Percentiles rank a stretch among this genome's conserved stretches.
Evolutionary conservation across 2,888 invertebrate species (phyloP).

Genomic region (Rhimphoctona megacephalus): DNA sequence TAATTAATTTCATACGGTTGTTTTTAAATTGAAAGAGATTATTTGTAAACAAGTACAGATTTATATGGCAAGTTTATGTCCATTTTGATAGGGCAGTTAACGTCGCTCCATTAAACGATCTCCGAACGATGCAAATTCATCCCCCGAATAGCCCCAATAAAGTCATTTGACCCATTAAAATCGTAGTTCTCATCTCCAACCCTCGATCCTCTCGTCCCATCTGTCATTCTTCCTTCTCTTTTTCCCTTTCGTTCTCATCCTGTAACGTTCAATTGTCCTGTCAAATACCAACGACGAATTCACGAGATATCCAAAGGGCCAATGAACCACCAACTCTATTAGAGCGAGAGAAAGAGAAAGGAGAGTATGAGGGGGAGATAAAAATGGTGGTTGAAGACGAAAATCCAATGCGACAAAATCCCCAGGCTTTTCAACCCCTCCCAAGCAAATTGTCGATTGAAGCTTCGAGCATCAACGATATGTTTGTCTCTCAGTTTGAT

Average conservation of each 20-base stretch:
- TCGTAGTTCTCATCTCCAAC: constrained; percentile 32
- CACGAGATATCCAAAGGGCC: constrained; percentile 11
- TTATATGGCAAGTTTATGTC: constrained; percentile 29
- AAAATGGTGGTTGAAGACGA: background rate
- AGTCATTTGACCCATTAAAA: constrained; percentile 53
- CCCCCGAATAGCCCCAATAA: constrained; percentile 49
- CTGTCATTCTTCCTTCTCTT: background rate
- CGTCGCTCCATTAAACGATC: constrained; percentile 56
- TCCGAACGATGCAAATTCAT: constrained; percentile 53
- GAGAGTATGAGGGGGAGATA: background rate
- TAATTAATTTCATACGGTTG: background rate
- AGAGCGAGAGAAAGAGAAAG: background rate
- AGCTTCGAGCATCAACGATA: constrained; percentile 47
- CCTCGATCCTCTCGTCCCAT: background rate
- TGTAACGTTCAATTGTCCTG: constrained; percentile 11
- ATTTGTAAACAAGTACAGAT: background rate
- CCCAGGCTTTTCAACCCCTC: constrained; percentile 2
- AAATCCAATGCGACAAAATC: constrained; percentile 11
- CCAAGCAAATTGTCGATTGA: constrained; percentile 40
- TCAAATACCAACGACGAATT: constrained; percentile 23
- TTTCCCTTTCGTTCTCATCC: background rate
- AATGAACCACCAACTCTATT: background rate
- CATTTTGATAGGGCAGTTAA: constrained; percentile 62
- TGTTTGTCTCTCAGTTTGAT: constrained; percentile 31
- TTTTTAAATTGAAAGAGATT: background rate